Evolutionary conservation across 2,113 vertebrate species (phyloP), one percentile per base, ranked within the genome.

Genomic region (Hydrochoerus hydrochaeris): DNA sequence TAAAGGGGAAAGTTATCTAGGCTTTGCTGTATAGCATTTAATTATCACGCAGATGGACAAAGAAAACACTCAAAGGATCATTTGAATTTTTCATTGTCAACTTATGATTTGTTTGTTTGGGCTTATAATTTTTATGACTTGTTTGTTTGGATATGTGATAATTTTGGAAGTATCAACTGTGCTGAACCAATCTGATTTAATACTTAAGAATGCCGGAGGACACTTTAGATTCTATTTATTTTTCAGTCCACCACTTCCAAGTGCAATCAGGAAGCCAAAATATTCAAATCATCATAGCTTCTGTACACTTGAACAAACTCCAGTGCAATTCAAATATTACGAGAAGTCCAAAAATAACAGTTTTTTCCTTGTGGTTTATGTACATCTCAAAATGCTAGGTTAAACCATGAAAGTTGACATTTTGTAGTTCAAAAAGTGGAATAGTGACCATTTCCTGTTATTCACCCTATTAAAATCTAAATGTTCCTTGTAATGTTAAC

Each of bases 371-470:
- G 38, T 54, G 69, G 22, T 78, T 92, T 97, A 85, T 65, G 88
- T 41, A 87, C 8, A 85, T 91, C 69, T 95, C 93, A 94, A 91
- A 95, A 87, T 91, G 95, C 65, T 93, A 87, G 62, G 28, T 85
- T 90, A 60, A 92, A 57, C 52, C 49, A 71, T 69, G 92, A 87
- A 95, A 98, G 83, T 7, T 52, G 46, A 85, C 49, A 78, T 85
- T 93, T 84, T 84, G 16, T 95, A 85, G 63, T 89, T 75, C 60
- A 80, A 91, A 91, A 95, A 80, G 58, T 69, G 32, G 41, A 65
- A 89, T 92, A 87, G 82, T 88, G 85, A 82, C 52, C 78, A 35
- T 78, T 84, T 94, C 60, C 65, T 90, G 49, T 38, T n/a, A 41
- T 94, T 93, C 49, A 71, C 13, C 41, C 49, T 75, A 85, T 85